Evolutionary conservation across 2,888 invertebrate species (phyloP).

Genomic region (Tribolium freemani): DNA sequence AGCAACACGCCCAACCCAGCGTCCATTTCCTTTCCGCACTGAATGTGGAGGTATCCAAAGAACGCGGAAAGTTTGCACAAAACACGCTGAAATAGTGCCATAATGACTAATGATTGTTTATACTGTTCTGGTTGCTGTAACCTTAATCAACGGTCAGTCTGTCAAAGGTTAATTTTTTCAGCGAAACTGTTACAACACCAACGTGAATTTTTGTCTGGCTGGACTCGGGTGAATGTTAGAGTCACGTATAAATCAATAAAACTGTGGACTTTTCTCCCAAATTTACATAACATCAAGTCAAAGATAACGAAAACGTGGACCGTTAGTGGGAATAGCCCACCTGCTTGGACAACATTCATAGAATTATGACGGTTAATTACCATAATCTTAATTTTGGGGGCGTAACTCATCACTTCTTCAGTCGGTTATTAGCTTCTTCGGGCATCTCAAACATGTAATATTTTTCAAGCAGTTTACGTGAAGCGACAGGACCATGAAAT

Average conservation of each 20-base stretch:
- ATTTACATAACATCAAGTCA: conserved; percentile 21
- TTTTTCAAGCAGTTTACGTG: background rate
- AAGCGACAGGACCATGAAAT: background rate
- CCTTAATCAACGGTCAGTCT: conserved; percentile 10
- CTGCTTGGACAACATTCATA: conserved; percentile 23
- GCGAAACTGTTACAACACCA: conserved; percentile 12
- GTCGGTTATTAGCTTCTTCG: conserved; percentile 11
- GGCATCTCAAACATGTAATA: conserved; percentile 1
- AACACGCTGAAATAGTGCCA: conserved; percentile 6
- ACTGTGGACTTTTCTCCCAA: conserved; percentile 8
- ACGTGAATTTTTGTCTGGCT: background rate
- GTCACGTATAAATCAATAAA: conserved; percentile 7
- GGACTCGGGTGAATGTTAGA: conserved; percentile 5
- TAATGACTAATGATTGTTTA: conserved; percentile 26
- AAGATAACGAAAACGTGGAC: conserved; percentile 17
- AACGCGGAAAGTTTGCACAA: conserved; percentile 34
- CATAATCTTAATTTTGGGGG: conserved; percentile 26
- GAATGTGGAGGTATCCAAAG: conserved; percentile 25
- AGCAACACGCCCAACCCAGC: conserved; percentile 35
- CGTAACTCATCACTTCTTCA: conserved; percentile 19
- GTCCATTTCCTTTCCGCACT: conserved; percentile 33
- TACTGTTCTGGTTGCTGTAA: conserved; percentile 1
- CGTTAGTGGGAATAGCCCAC: conserved; percentile 19
- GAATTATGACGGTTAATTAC: conserved; percentile 26
- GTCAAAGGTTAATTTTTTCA: conserved; percentile 17